These are phyloP conservation scores for Aplysia californica DNA, from an alignment of 1,140 invertebrate species.

Conservation along the genomic window DNA sequence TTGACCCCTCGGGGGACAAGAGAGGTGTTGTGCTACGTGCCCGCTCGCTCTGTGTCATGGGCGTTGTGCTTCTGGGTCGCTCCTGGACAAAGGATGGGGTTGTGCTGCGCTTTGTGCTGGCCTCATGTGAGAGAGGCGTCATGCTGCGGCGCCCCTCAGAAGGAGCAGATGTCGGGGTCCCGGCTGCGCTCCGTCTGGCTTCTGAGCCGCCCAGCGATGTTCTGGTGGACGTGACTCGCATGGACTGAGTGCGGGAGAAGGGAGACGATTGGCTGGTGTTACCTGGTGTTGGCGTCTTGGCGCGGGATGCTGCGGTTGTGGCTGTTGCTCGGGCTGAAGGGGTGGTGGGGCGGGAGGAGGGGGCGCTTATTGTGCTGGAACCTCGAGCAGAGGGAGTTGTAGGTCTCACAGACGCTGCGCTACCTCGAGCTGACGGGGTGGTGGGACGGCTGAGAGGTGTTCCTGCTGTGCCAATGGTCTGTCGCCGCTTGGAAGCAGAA, in stretches of 20 bases:
- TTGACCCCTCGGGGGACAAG: constrained; percentile 7
- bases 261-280: neutral
- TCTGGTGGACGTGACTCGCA: constrained; percentile 44
- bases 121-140: neutral
- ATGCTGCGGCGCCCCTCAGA: neutral
- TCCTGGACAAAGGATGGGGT: neutral
- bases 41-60: neutral
- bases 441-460: constrained; percentile 26
- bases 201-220: neutral
- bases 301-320: neutral
- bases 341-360: constrained; percentile 20
- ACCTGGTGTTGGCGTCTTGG: neutral
- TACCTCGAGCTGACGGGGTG: constrained; percentile 20
- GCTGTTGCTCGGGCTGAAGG: neutral
- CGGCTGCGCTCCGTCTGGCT: too few species aligned
- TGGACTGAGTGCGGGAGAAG: constrained; percentile 45
- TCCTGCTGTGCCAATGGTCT: constrained; percentile 16
- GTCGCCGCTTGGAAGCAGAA: constrained; percentile 21
- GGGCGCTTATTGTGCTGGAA: neutral
- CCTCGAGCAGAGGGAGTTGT: constrained; percentile 32
- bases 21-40: constrained; percentile 25
- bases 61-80: neutral
- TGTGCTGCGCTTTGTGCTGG: constrained; percentile 12
- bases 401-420: constrained; percentile 18
- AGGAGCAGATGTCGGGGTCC: constrained; percentile 4